Evolutionary conservation across 2,797 vertebrate genomes (phyloP).

Genomic region (Darevskia nairensis): DNA sequence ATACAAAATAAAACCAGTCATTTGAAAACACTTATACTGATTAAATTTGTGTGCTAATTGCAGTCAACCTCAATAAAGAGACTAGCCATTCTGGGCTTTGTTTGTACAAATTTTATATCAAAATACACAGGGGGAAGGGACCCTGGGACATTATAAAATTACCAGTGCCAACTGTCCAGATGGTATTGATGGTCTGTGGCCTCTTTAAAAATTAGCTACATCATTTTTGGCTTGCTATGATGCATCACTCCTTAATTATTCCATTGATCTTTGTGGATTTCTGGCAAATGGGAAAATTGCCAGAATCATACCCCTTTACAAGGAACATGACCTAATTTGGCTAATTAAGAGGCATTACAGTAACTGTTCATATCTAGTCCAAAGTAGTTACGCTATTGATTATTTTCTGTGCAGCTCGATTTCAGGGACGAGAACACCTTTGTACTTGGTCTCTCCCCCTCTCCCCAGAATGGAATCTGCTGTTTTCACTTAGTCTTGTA

Average conservation of each 20-base stretch:
- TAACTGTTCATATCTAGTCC: conserved; percentile 10
- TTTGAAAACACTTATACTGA: too few species aligned
- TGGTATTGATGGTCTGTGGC: conserved; percentile 63
- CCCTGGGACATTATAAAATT: conserved; percentile 67
- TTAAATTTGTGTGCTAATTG: not conserved
- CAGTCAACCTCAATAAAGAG: not conserved
- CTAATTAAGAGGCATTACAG: conserved; percentile 51
- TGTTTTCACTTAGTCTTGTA: not conserved
- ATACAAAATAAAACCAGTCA: too few species aligned
- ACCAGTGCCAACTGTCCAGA: conserved; percentile 70
- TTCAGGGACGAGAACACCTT: conserved; percentile 37
- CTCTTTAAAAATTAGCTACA: conserved; percentile 70
- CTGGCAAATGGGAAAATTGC: conserved; percentile 63
- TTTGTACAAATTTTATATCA: not conserved
- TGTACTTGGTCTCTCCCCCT: not conserved
- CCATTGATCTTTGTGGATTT: conserved; percentile 68
- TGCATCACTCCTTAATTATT: conserved; percentile 58
- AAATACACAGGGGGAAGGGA: not conserved
- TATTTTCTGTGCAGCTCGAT: conserved; percentile 18
- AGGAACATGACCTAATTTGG: conserved; percentile 47
- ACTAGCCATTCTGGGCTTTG: not conserved
- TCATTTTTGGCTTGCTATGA: conserved; percentile 58
- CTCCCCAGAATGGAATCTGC: conserved; percentile 16
- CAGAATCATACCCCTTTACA: conserved; percentile 50
- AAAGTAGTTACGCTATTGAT: conserved; percentile 9